Conservation (phyloP, 2,888 invertebrate genomes). For the Thecophora atra region DNA sequence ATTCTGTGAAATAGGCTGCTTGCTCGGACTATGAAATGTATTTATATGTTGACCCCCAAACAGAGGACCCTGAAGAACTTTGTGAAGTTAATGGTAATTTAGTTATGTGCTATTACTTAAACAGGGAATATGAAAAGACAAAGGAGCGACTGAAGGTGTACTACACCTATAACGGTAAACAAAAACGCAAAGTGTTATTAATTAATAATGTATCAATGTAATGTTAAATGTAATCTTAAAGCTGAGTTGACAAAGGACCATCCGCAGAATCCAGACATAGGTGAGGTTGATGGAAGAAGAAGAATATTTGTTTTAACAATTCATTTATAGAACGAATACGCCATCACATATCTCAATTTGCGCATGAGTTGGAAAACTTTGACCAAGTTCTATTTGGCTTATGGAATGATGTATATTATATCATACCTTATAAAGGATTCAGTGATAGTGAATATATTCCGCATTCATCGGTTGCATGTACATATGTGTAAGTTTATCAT, state of each 20-base stretch:
- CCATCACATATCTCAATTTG: conserved; percentile 29
- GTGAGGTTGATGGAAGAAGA: conserved; percentile 32
- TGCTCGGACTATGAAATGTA: conserved; percentile 46
- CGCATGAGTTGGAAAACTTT: conserved; percentile 23
- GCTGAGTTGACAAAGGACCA: conserved; percentile 37
- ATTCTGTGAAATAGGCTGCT: conserved; percentile 37
- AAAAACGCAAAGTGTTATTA: not conserved
- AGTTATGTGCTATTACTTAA: conserved; percentile 42
- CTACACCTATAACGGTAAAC: conserved; percentile 43
- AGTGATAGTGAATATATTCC: conserved; percentile 36
- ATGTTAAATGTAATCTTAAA: conserved; percentile 14
- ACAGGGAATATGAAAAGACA: conserved; percentile 39
- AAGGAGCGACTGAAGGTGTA: conserved; percentile 41
- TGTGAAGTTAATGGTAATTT: conserved; percentile 43
- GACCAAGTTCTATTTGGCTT: conserved; percentile 27
- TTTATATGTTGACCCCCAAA: conserved; percentile 35
- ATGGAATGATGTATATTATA: conserved; percentile 11
- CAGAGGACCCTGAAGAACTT: conserved; percentile 35
- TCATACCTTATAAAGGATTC: conserved; percentile 42
- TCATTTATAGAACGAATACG: conserved; percentile 31
- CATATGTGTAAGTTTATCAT: conserved; percentile 35
- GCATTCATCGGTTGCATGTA: conserved; percentile 39
- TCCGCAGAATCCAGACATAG: conserved; percentile 36
- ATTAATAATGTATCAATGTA: no score
- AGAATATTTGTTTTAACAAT: not conserved